Conservation (phyloP, 2,113 vertebrate species). For the Dendropsophus ebraccatus region DNA sequence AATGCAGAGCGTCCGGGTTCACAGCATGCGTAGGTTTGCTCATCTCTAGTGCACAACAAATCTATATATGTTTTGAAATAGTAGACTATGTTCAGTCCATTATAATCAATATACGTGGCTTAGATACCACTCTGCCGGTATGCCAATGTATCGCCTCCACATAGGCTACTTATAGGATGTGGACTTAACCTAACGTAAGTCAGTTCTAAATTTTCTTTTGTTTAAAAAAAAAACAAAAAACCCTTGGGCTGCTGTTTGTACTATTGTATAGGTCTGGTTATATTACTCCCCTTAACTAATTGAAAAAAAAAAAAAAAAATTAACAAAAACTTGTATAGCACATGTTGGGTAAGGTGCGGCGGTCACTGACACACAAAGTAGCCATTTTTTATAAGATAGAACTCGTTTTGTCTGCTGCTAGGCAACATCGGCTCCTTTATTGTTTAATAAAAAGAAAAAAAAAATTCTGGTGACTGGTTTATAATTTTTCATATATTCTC, state of each 20-base stretch:
- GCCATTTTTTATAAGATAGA: background rate
- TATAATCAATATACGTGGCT: no score
- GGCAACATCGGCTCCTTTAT: background rate
- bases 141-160: no score
- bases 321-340: background rate
- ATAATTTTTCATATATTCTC: background rate
- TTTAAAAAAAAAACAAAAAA: background rate
- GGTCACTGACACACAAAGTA: background rate
- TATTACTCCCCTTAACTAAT: background rate
- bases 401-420: background rate
- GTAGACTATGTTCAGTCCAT: no score
- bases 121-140: no score
- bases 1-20: no score
- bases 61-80: no score
- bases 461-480: background rate
- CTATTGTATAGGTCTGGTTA: background rate
- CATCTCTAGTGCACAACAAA: no score
- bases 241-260: background rate
- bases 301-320: background rate
- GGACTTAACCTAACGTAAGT: constrained; percentile 64
- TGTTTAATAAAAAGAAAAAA: no score
- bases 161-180: no score
- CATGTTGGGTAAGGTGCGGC: background rate
- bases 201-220: constrained; percentile 57
- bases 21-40: no score